Conservation (phyloP, 2,888 invertebrate species). For the Dascillus cervinus region DNA sequence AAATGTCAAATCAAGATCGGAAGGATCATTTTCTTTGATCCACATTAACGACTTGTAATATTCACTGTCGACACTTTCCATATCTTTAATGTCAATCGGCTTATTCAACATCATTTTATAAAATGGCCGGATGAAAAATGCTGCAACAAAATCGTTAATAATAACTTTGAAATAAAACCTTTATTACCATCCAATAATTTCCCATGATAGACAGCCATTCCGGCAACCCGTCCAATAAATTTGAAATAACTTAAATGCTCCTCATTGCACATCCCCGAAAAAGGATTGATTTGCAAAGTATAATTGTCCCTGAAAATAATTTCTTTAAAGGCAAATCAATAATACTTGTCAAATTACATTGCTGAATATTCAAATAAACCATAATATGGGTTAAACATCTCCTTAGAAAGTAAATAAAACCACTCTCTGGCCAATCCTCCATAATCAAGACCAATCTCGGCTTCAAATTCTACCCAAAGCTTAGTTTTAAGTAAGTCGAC, state of each 20-base stretch:
- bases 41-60: slow-evolving; percentile 96
- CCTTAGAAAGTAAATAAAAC: slow-evolving; percentile 97
- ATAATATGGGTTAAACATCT: slow-evolving; percentile 99
- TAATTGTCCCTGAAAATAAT: slow-evolving; percentile 74
- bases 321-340: slow-evolving; percentile 1
- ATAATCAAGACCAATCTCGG: slow-evolving; percentile 93
- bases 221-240: slow-evolving; percentile 95
- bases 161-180: neutral
- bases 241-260: slow-evolving; percentile 97
- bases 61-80: slow-evolving; percentile 98
- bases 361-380: slow-evolving; percentile 99
- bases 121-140: slow-evolving; percentile 98
- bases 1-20: slow-evolving; percentile 89
- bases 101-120: slow-evolving; percentile 99
- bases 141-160: slow-evolving; percentile 44
- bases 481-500: slow-evolving; percentile 93
- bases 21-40: slow-evolving; percentile 95
- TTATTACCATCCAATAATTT: slow-evolving; percentile 85
- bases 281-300: slow-evolving; percentile 97
- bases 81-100: slow-evolving; percentile 87
- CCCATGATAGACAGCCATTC: slow-evolving; percentile 99
- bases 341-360: slow-evolving; percentile 53
- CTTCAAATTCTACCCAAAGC: slow-evolving; percentile 98
- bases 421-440: slow-evolving; percentile 95
- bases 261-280: slow-evolving; percentile 95